Conservation (phyloP, 2,888 invertebrate genomes). For the Coecobrya sp. region DNA sequence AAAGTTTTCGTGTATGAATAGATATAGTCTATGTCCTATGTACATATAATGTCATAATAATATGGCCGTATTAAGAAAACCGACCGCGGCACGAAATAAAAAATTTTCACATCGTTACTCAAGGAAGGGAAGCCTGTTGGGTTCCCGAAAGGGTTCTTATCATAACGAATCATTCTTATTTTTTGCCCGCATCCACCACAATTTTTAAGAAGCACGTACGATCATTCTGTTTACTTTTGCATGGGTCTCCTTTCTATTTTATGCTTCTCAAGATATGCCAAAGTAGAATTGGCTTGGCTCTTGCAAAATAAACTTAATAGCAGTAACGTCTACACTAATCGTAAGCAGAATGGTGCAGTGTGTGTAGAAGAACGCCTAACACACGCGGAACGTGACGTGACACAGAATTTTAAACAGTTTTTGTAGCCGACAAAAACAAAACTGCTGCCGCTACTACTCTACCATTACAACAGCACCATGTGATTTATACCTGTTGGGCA, state of each 20-base stretch:
- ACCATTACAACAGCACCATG: background rate
- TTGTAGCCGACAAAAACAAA: conserved; percentile 15
- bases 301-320: too few relatives aligned
- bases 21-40: too few relatives aligned
- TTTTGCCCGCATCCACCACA: background rate
- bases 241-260: background rate
- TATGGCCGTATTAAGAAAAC: too few relatives aligned
- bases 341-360: background rate
- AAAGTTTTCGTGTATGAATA: too few relatives aligned
- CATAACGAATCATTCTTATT: conserved; percentile 22
- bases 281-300: too few relatives aligned
- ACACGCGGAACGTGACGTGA: conserved; percentile 38
- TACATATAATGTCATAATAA: too few relatives aligned
- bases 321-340: too few relatives aligned
- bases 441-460: background rate
- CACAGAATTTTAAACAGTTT: conserved; percentile 49
- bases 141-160: conserved; percentile 1
- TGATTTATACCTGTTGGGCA: conserved; percentile 66
- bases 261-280: background rate
- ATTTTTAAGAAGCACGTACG: conserved; percentile 24
- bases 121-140: conserved; percentile 5
- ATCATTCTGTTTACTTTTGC: conserved; percentile 3
- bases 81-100: background rate
- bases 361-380: conserved; percentile 11
- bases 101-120: conserved; percentile 35